Evolutionary conservation across 2,888 invertebrate genomes (phyloP), one percentile per base, ranked within the genome.

Genomic region (Psococerastis gibbosa): DNA sequence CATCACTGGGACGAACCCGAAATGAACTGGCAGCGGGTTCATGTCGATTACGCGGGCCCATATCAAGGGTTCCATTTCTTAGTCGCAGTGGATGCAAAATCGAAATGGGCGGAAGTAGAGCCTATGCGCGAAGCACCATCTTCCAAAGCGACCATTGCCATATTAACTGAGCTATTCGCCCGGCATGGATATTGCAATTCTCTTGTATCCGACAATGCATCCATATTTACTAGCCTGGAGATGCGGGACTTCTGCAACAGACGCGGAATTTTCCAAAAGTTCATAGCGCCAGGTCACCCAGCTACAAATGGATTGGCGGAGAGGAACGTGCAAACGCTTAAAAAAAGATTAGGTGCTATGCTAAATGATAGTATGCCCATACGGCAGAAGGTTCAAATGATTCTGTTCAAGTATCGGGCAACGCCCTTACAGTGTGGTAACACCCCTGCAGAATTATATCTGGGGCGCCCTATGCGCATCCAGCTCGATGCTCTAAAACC

Each of bases 1-100:
- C 54, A 53, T 34, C 50, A 49, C 1, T 55, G 54, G 55, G 46
- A 49, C 9, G 46, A 44, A 38, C 54, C 53, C 15, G 45, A 49
- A 16, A 42, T 46, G 15, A 49, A 49, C 23, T 55, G 52, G 53
- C 42, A 54, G 35, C 41, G 54, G 23, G 46, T 55, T 3, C 55
- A 55, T 23, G 50, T 53, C 2, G 53, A 55, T 42, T 55, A 52
- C n/a, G n/a, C n/a, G n/a, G n/a, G n/a, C n/a, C n/a, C n/a, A n/a
- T n/a, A n/a, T n/a, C n/a, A n/a, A n/a, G 44, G 46, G 2, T 41
- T 49, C 38, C 43, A 47, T 38, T 49, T 53, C 35, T 43, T 55
- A 6, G 34, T 53, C 2, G 22, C 48, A 5, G 46, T 55, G 1
- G 54, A 53, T 38, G 52, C 52, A 16, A 50, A 50, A 43, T 52